Base-by-base conservation (phyloP, 2,797 vertebrate genomes). In the Danionella dracula region DNA sequence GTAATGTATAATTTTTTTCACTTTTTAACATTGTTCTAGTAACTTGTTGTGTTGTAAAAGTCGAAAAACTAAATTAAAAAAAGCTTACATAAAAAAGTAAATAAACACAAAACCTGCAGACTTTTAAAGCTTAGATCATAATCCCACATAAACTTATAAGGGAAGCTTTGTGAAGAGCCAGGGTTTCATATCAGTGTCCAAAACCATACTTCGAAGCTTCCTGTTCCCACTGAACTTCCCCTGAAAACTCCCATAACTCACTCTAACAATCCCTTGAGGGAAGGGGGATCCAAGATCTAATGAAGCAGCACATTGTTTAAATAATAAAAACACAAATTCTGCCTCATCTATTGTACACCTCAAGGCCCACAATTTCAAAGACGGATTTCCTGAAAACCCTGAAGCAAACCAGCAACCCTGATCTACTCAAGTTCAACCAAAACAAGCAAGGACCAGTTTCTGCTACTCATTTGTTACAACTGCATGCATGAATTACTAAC, bases 201-300 rank as follows among this genome's bases (percentile, higher is more conserved):
- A 68, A 57, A 32, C 42, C 8, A 41, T 35, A 70, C 69, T 61
- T 74, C 74, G 68, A 76, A 78, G 61, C 63, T 38, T 48, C 57
- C 19, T 19, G 19, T 69, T 63, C 37, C 29, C 32, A 48, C n/a
- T n/a, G n/a, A 31, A 63, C 66, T 41, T 44, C 34, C 29, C 27
- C 48, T 55, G 44, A 48, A 49, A 60, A 8, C 10, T 8, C 31
- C 40, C 23, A 42, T 44, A 58, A 62, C 19, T 66, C 41, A 38
- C 13, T 38, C 38, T 32, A 31, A 51, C 13, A 45, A 21, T 38
- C 44, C 21, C 60, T 34, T 19, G 54, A 64, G 54, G 60, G 29
- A 23, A 10, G 13, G n/a, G 17, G 19, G 13, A 19, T 55, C 17
- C 4, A 44, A 0, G 19, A 23, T 54, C 4, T 54, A 29, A 37